Evolutionary conservation across 2,113 vertebrate species (phyloP), one percentile per base, ranked within the genome.

Genomic region (Mungos mungo): DNA sequence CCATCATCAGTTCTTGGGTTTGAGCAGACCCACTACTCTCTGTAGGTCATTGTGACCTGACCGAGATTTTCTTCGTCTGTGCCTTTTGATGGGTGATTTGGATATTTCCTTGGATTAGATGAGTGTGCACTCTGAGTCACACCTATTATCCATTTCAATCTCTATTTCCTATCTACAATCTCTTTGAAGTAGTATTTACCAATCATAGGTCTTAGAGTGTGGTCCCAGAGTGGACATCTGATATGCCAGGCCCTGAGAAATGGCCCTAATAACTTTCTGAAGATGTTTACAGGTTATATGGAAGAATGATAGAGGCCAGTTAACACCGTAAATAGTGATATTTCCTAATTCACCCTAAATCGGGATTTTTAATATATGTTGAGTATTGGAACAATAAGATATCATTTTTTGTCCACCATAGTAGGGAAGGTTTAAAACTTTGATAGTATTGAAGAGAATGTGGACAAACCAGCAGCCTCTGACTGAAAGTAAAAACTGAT

Each of bases 341-440:
- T 76, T 76, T 76, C 72, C 35, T 95, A 81, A 68, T 90, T 81
- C 54, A 81, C 66, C 21, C 29, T 33, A 74, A 81, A 89, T 69
- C 41, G 57, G 35, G 52, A 50, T 77, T 33, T 66, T 90, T 66
- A 82, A 52, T 50, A 47, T 74, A 33, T 76, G 86, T 60, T 68
- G 54, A 89, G 47, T 87, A 84, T 60, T 69, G 9, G 23, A 90
- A 90, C 33, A 86, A 68, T 52, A 82, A 54, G 54, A 31, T 85
- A 86, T 25, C 25, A 10, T 12, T 47, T 57, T 91, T 96, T n/a
- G 4, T 47, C 54, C 45, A 47, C 83, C 4, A 54, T 54, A 57
- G 52, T 71, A 77, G 63, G 52, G 54, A 87, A 93, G 31, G 35
- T 90, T 90, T 90, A 65, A 95, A 90, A 52, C 11, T 95, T 90